phyloP scores from a whole-genome alignment of 2,113 vertebrate genomes.

The Callocephalon fimbriatum region DNA sequence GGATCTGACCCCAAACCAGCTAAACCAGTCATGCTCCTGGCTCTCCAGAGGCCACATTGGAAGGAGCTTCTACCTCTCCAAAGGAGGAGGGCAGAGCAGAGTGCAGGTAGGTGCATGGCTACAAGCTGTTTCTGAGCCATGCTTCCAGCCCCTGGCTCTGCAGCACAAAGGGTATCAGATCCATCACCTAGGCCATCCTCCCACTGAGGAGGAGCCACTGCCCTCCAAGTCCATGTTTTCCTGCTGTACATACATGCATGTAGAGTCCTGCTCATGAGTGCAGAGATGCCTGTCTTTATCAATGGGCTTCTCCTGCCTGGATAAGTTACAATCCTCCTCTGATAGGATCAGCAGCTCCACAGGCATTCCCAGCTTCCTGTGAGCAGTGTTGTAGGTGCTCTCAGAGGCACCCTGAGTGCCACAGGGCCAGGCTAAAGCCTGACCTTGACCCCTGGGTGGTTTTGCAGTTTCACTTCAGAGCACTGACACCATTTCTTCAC shows the following conservation, averaged over 20 bases:
- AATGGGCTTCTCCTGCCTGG: neutral
- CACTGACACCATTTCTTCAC: fast-evolving
- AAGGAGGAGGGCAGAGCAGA: neutral
- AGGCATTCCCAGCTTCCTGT: neutral
- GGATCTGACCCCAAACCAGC: neutral
- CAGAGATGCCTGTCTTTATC: neutral
- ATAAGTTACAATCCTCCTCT: fast-evolving
- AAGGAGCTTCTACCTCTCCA: neutral
- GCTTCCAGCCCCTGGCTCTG: neutral
- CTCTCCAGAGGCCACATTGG: neutral
- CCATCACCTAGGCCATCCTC: neutral
- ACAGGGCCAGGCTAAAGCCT: neutral
- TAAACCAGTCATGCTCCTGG: neutral
- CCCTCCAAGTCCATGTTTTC: neutral
- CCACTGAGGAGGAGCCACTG: fast-evolving
- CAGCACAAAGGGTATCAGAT: fast-evolving
- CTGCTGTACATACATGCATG: fast-evolving
- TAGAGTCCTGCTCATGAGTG: neutral
- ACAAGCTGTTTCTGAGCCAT: fast-evolving
- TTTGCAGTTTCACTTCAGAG: neutral
- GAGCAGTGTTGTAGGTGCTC: fast-evolving
- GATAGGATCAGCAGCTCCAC: neutral
- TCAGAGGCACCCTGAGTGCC: fast-evolving
- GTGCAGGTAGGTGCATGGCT: neutral
- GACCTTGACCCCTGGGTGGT: neutral